Conservation (phyloP, 2,797 vertebrate species). For the Rhinophrynus dorsalis region DNA sequence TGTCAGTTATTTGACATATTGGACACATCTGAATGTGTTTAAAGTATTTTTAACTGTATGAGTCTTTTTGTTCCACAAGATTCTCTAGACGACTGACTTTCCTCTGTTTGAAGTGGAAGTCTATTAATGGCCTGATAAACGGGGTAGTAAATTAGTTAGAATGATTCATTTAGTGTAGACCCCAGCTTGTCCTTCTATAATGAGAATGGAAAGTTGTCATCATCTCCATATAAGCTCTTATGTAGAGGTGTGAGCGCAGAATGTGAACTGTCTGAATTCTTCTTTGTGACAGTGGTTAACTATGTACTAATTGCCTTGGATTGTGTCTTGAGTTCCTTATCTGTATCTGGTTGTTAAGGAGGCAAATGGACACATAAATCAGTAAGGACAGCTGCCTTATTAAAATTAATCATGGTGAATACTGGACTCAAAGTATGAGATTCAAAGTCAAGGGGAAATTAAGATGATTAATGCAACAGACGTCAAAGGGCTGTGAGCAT, state of each 20-base stretch:
- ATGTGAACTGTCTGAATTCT: neutral
- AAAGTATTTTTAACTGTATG: too few relatives aligned
- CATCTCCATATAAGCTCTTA: neutral
- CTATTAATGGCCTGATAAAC: too few relatives aligned
- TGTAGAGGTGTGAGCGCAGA: neutral
- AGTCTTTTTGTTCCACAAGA: too few relatives aligned
- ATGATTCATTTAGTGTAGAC: too few relatives aligned
- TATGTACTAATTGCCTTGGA: constrained; percentile 46
- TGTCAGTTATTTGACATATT: too few relatives aligned
- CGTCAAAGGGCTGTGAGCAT: constrained; percentile 51
- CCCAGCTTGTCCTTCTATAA: too few relatives aligned
- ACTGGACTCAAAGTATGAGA: constrained; percentile 54
- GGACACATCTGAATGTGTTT: too few relatives aligned
- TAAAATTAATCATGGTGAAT: constrained; percentile 56
- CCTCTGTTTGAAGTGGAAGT: too few relatives aligned
- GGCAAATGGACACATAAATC: constrained; percentile 57
- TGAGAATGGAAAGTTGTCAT: constrained; percentile 19
- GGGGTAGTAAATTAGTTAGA: too few relatives aligned
- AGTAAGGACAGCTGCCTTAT: constrained; percentile 56
- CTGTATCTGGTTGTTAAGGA: constrained; percentile 53
- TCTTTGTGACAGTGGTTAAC: constrained; percentile 41
- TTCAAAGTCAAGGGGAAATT: neutral
- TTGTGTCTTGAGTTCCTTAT: constrained; percentile 56
- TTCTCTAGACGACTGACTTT: too few relatives aligned
- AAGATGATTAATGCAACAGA: constrained; percentile 58